Percentiles rank a stretch among this genome's conserved stretches.
These are phyloP conservation scores for Melieria omissa DNA, from an alignment of 2,888 invertebrate species.

Conservation along the genomic window DNA sequence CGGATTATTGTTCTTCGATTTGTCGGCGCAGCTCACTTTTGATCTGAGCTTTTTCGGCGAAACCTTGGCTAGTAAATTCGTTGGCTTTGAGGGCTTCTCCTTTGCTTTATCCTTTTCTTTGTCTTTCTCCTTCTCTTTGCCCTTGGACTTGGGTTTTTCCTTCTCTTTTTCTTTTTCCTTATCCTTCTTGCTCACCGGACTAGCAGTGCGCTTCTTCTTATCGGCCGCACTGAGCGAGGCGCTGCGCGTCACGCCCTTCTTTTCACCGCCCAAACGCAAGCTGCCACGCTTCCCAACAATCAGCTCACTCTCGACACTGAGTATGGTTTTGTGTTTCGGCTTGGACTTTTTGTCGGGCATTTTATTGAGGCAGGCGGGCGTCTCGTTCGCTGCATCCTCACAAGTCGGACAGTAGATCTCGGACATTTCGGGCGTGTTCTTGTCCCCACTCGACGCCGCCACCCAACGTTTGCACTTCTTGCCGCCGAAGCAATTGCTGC, in stretches of 20 bases:
- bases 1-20: slow-evolving; percentile 45
- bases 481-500: slow-evolving; percentile 63
- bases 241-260: slow-evolving; percentile 52
- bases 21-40: slow-evolving; percentile 39
- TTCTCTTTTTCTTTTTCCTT: slow-evolving; percentile 37
- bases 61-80: slow-evolving; percentile 53
- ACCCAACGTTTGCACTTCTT: slow-evolving; percentile 63
- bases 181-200: slow-evolving; percentile 41
- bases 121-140: slow-evolving; percentile 36
- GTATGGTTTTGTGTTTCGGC: slow-evolving; percentile 59
- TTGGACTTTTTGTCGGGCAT: slow-evolving; percentile 61
- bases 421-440: slow-evolving; percentile 68
- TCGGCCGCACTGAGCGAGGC: slow-evolving; percentile 56
- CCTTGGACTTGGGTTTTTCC: slow-evolving; percentile 40
- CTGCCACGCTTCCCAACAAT: slow-evolving; percentile 54
- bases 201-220: slow-evolving; percentile 43
- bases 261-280: slow-evolving; percentile 47
- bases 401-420: slow-evolving; percentile 71
- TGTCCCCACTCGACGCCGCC: slow-evolving; percentile 47
- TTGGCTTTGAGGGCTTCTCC: slow-evolving; percentile 51
- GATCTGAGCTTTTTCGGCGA: slow-evolving; percentile 54
- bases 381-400: slow-evolving; percentile 61
- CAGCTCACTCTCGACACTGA: slow-evolving; percentile 66
- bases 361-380: slow-evolving; percentile 70
- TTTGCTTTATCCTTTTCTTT: slow-evolving; percentile 45